Conservation (phyloP, 2,888 invertebrate species). For the Euproctis similis region DNA sequence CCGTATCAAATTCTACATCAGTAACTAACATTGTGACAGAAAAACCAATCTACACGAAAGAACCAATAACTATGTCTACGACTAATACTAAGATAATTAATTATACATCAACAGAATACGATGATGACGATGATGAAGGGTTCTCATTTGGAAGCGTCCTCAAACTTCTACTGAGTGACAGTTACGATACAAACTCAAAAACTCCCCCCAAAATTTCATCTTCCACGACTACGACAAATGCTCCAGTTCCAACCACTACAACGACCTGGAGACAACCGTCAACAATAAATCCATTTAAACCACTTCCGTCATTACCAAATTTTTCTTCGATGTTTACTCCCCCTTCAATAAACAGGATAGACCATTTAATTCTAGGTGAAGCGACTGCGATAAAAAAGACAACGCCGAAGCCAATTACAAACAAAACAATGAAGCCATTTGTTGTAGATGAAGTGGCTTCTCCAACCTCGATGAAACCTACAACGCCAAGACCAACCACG, state of each 20-base stretch:
- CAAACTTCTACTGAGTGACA: constrained; percentile 75
- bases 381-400: constrained; percentile 53
- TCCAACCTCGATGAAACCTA: constrained; percentile 52
- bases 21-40: constrained; percentile 14
- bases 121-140: constrained; percentile 63
- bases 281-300: constrained; percentile 37
- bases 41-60: constrained; percentile 9
- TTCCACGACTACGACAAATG: constrained; percentile 1
- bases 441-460: too few relatives aligned
- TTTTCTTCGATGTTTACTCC: constrained; percentile 37
- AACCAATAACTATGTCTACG: constrained; percentile 21
- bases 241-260: constrained; percentile 8
- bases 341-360: constrained; percentile 53
- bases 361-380: constrained; percentile 62
- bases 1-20: constrained; percentile 12
- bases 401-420: constrained; percentile 31
- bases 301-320: constrained; percentile 39
- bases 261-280: constrained; percentile 17
- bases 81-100: constrained; percentile 23
- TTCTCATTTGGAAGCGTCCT: constrained; percentile 79
- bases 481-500: constrained; percentile 33
- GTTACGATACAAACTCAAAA: constrained; percentile 48
- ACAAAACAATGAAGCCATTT: too few relatives aligned
- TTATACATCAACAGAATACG: constrained; percentile 44
- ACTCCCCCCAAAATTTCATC: constrained; percentile 12